Base-by-base conservation (phyloP, 2,113 vertebrate species). In the Melozone crissalis region DNA sequence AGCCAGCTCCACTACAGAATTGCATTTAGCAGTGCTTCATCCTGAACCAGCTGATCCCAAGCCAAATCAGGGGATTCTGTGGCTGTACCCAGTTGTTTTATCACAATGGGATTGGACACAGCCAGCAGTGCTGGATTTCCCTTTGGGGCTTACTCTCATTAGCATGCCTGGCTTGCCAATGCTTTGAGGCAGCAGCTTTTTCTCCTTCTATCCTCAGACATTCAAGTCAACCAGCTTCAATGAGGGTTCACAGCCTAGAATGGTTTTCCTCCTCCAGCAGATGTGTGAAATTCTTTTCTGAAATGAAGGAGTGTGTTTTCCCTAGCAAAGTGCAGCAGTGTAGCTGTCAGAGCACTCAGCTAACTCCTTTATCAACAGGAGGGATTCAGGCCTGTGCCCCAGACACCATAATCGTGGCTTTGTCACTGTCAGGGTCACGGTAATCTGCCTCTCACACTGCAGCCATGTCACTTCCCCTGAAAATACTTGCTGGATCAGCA, bases 361-460 rank as follows among this genome's bases (percentile, higher is more conserved):
- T 27, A 11, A 2, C 15, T 65, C 33, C n/a, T 57, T n/a, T 77
- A 59, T 37, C 33, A 20, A 2, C 3, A 46, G 37, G 3, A 55
- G 28, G 10, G 11, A 35, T 37, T 61, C 35, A 61, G 35, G 35
- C 35, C 24, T 37, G 58, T 61, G 5, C 35, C n/a, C 43, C 37
- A 27, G 61, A 28, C 9, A 11, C 23, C 4, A 2, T 10, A 14
- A 13, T 7, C 19, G 3, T 0, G 11, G 18, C 24, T 54, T 41
- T 77, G 33, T 14, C 23, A 3, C 37, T 3, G 1, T 11, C 55
- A 55, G 6, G 15, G 31, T 7, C 0, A 0, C 13, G 18, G 26
- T 33, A 16, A 55, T 66, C 68, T 35, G 58, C 63, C 31, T 37
- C 35, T 46, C 35, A 22, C 1, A 2, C 33, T 28, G 9, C 39